Evolutionary conservation across 2,797 vertebrate genomes (phyloP).

Genomic region (Epinephelus awoara): DNA sequence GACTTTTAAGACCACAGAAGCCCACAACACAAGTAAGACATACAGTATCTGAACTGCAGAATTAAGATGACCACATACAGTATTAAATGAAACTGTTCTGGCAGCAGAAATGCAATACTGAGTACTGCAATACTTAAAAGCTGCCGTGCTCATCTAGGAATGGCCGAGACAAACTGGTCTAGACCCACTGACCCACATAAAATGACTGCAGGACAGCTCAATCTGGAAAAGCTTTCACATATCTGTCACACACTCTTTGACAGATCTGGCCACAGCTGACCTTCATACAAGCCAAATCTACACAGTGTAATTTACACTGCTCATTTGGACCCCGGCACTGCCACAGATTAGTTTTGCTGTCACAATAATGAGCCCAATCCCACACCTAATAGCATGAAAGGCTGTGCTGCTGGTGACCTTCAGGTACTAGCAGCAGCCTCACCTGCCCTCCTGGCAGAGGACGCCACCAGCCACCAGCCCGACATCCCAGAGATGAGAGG

Average conservation of each 20-base stretch:
- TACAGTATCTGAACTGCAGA: conserved; percentile 7
- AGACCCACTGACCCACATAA: conserved; percentile 21
- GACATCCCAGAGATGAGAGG: conserved; percentile 56
- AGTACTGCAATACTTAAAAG: neutral
- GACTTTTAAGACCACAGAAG: conserved; percentile 10
- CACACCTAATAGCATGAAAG: conserved; percentile 39
- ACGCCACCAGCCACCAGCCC: conserved; percentile 49
- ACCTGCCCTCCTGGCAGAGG: conserved; percentile 68
- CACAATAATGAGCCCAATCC: conserved; percentile 58
- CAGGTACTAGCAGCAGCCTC: conserved; percentile 47
- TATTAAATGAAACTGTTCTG: neutral
- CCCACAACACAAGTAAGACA: conserved; percentile 3
- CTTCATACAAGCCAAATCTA: conserved; percentile 49
- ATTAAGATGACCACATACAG: neutral
- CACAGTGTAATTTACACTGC: conserved; percentile 44
- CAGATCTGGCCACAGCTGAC: conserved; percentile 46
- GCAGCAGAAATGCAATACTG: neutral
- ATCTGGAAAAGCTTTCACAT: conserved; percentile 38
- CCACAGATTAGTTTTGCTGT: conserved; percentile 59
- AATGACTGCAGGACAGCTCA: conserved; percentile 6
- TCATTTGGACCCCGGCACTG: conserved; percentile 48
- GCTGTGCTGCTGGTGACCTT: conserved; percentile 66
- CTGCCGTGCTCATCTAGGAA: neutral
- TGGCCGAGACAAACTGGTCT: conserved; percentile 2
- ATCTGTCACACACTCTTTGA: conserved; percentile 47